phyloP scores from a whole-genome alignment of 2,797 vertebrate genomes.

The Cryptoblepharus egeriae region DNA sequence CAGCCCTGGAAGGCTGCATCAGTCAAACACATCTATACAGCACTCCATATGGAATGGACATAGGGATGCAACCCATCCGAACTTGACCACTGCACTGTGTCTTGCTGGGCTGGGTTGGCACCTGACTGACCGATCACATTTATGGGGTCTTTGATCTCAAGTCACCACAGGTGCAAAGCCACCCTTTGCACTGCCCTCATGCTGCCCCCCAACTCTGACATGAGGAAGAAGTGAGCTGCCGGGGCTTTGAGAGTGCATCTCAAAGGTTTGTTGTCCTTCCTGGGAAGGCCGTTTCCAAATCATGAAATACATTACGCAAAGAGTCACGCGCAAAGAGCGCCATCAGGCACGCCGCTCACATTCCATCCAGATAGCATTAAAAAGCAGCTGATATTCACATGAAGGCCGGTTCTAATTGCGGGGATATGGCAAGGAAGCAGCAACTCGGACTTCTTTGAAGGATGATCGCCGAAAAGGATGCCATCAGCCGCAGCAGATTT shows the following conservation, averaged over 20 bases:
- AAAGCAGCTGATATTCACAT: constrained; percentile 58
- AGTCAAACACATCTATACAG: neutral
- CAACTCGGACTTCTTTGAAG: constrained; percentile 18
- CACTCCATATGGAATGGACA: neutral
- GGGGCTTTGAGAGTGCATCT: neutral
- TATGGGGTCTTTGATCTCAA: neutral
- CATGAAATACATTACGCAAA: constrained; percentile 12
- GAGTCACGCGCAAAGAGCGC: constrained; percentile 42
- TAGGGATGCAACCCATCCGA: neutral
- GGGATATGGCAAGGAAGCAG: constrained; percentile 32
- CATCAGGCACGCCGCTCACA: constrained; percentile 51
- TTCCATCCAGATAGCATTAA: constrained; percentile 39
- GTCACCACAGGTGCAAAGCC: neutral
- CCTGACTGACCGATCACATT: too few relatives aligned
- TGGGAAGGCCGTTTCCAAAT: constrained; percentile 22
- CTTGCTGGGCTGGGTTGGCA: neutral
- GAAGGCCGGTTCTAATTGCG: constrained; percentile 38
- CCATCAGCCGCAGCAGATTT: constrained; percentile 40
- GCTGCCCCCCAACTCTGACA: neutral
- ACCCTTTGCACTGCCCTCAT: too few relatives aligned
- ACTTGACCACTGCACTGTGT: neutral
- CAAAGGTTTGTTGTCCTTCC: neutral
- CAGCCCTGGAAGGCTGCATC: neutral
- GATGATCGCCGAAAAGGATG: constrained; percentile 36
- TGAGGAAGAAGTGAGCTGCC: neutral